Evolutionary conservation across 2,113 vertebrate species (phyloP).

Genomic region (Pycnonotus jocosus): DNA sequence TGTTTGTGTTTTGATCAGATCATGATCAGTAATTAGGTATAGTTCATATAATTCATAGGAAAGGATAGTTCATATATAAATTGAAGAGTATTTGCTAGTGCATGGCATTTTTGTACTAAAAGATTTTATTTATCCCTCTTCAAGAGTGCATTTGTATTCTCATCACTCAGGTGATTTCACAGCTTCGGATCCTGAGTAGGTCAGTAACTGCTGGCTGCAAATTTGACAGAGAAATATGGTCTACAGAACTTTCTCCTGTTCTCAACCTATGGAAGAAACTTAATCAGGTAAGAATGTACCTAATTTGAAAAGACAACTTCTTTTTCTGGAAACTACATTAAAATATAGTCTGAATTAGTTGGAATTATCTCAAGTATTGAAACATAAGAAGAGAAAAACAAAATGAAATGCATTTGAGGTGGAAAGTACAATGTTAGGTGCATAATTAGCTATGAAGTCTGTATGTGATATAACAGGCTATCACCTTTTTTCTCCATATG

Average conservation of each 20-base stretch:
- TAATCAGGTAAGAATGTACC: slow-evolving; percentile 82
- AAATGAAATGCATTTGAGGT: background rate
- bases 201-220: slow-evolving; percentile 86
- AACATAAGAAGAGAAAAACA: background rate
- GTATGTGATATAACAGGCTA: background rate
- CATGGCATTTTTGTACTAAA: background rate
- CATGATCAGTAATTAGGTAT: background rate
- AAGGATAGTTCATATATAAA: background rate
- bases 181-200: slow-evolving; percentile 87
- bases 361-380: background rate
- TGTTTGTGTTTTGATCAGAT: background rate
- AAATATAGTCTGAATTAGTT: background rate
- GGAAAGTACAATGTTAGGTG: background rate
- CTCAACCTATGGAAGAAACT: slow-evolving; percentile 97
- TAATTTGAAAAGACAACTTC: background rate
- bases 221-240: slow-evolving; percentile 97
- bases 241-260: slow-evolving; percentile 88
- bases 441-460: background rate
- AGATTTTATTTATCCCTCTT: background rate
- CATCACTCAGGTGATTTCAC: slow-evolving; percentile 87
- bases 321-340: background rate
- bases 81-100: background rate
- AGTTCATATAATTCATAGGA: background rate
- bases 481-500: background rate
- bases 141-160: slow-evolving; percentile 17